Evolutionary conservation across 2,797 vertebrate genomes (phyloP).

Genomic region (Gadopsis marmoratus): DNA sequence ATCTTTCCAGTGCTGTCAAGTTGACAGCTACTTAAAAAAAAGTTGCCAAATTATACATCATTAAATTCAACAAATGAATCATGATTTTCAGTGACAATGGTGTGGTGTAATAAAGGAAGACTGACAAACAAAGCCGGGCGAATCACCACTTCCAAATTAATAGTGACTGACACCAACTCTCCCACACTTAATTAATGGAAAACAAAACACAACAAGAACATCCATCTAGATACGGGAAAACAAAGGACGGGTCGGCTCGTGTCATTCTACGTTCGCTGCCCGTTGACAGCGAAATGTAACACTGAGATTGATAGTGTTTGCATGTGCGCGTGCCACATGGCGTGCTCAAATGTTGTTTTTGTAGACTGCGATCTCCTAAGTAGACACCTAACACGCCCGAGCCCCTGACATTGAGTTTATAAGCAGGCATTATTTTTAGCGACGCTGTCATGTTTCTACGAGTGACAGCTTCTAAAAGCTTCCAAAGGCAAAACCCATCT

Average conservation of each 20-base stretch:
- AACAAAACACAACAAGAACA: constrained; percentile 81
- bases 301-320: constrained; percentile 70
- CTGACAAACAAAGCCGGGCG: constrained; percentile 75
- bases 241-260: constrained; percentile 72
- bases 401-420: constrained; percentile 80
- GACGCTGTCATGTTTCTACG: constrained; percentile 78
- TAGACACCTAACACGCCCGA: constrained; percentile 80
- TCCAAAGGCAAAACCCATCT: constrained; percentile 73
- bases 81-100: constrained; percentile 79
- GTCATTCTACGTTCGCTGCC: constrained; percentile 70
- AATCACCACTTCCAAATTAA: constrained; percentile 79
- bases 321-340: constrained; percentile 16
- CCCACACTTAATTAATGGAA: constrained; percentile 80
- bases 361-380: constrained; percentile 73
- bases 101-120: constrained; percentile 77
- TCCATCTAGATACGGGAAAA: constrained; percentile 75
- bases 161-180: constrained; percentile 79
- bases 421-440: constrained; percentile 84
- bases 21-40: constrained; percentile 70
- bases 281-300: constrained; percentile 76
- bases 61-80: constrained; percentile 82
- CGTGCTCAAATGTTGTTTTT: constrained; percentile 66
- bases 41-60: constrained; percentile 74
- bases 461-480: constrained; percentile 82
- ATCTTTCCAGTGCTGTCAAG: constrained; percentile 58